Evolutionary conservation across 2,797 vertebrate genomes (phyloP), one percentile per base, ranked within the genome.

Genomic region (Aratinga solstitialis): DNA sequence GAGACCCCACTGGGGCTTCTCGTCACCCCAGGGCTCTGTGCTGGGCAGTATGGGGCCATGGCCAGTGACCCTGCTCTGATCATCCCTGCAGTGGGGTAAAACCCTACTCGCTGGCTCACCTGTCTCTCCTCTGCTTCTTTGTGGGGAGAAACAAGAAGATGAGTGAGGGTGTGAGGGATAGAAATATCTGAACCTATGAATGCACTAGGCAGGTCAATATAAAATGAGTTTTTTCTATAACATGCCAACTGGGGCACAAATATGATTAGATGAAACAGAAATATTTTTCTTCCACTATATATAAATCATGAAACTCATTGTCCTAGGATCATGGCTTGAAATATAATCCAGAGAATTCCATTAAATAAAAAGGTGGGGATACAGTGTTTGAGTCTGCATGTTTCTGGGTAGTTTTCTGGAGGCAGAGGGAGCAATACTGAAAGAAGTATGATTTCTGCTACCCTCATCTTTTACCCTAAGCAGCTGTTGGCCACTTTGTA

Each of bases 1-100:
- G 61, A 47, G 27, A 32, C 16, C 43, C 38, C 8, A 10, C 12
- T 14, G n/a, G 12, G 21, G 7, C 29, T 69, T 77, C 29, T 12
- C 4, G 22, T 40, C 0, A 0, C 6, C 5, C 10, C 0, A 2
- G 26, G 32, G 38, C 6, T 47, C 38, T 2, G 4, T 13, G 6
- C 23, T 61, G 69, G 62, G 23, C 42, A 9, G 30, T 3, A 4
- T 24, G 34, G 21, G 38, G 11, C 36, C 45, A 2, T 24, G 59
- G 42, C 10, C 86, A 40, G 40, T 0, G 3, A 7, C 34, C 32
- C 38, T 4, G 4, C 38, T 82, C 19, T 43, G n/a, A 62, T 51
- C 4, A 9, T 10, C 47, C 12, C 9, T 20, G 16, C 26, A 38
- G 27, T 8, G 27, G 56, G 9, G 2, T 30, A 13, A 47, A 74